A percentile compares a stretch with the other conserved stretches of the same genome.
Conservation (phyloP, 2,888 invertebrate genomes). For the Hypomecis punctinalis region DNA sequence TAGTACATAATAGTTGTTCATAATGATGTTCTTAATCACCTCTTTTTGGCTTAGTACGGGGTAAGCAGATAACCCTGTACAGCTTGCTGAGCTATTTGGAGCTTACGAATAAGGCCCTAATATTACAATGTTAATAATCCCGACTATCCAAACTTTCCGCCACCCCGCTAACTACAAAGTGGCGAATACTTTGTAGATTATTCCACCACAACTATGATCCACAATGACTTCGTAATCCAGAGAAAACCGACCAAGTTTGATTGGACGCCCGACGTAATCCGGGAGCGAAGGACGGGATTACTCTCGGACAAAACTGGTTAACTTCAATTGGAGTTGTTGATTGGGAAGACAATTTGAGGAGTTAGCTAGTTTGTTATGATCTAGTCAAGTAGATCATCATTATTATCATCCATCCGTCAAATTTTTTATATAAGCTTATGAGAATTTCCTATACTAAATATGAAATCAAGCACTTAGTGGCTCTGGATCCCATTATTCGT, state of each 20-base stretch:
- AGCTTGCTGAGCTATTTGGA: no score
- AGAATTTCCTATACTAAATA: no score
- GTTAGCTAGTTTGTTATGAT: background rate
- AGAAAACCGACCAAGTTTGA: slow-evolving; percentile 67
- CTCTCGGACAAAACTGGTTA: slow-evolving; percentile 54
- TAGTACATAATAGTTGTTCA: no score
- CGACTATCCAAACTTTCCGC: slow-evolving; percentile 3
- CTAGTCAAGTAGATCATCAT: no score
- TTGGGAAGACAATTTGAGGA: slow-evolving; percentile 45
- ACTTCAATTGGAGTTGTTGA: slow-evolving; percentile 56
- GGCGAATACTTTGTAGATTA: slow-evolving; percentile 20
- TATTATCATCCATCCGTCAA: no score
- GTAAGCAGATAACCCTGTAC: no score
- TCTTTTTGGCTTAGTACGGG: no score
- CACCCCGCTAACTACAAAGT: slow-evolving; percentile 12
- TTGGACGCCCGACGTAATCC: slow-evolving; percentile 63
- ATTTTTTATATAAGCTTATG: no score
- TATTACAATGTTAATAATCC: slow-evolving; percentile 1
- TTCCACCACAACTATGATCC: slow-evolving; percentile 35
- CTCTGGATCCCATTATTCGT: no score
- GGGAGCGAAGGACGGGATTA: slow-evolving; percentile 49
- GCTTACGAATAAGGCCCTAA: no score
- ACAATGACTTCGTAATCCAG: slow-evolving; percentile 40
- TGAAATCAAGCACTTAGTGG: no score
- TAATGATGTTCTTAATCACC: no score